Conservation (phyloP, 1,140 invertebrate species). For the Scaptomyza graminum region DNA sequence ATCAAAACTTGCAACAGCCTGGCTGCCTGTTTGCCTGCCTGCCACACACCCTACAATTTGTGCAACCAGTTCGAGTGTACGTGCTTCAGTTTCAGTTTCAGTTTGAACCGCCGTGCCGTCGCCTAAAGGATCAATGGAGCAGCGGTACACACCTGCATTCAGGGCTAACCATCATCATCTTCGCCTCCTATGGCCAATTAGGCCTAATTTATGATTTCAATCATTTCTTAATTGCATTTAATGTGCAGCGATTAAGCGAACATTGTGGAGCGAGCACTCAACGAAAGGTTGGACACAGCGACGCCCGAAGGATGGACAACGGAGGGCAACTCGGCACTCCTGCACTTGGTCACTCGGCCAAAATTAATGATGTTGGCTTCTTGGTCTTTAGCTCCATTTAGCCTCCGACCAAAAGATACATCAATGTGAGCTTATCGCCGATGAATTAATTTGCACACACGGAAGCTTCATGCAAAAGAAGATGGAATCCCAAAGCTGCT, state of each 20-base stretch:
- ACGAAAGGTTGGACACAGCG: slow-evolving; percentile 12
- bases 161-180: background rate
- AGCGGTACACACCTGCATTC: slow-evolving; percentile 4
- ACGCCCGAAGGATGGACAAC: background rate
- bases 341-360: slow-evolving; percentile 73
- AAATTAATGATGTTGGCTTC: slow-evolving; percentile 65
- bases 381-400: slow-evolving; percentile 11
- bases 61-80: slow-evolving; percentile 56
- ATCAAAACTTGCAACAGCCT: no score
- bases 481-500: background rate
- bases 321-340: no score
- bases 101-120: background rate
- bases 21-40: slow-evolving; percentile 12
- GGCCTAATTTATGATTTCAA: slow-evolving; percentile 81
- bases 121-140: background rate
- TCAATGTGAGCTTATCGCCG: slow-evolving; percentile 60
- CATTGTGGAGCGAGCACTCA: slow-evolving; percentile 34
- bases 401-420: slow-evolving; percentile 21
- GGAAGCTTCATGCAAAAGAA: background rate
- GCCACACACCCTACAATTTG: slow-evolving; percentile 60
- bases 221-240: slow-evolving; percentile 82
- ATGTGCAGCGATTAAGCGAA: slow-evolving; percentile 76
- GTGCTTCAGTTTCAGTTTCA: slow-evolving; percentile 26
- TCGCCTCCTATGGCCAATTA: slow-evolving; percentile 73
- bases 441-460: slow-evolving; percentile 63